These are phyloP conservation scores for Semibalanus balanoides DNA, from an alignment of 1,140 invertebrate genomes.

Conservation along the genomic window DNA sequence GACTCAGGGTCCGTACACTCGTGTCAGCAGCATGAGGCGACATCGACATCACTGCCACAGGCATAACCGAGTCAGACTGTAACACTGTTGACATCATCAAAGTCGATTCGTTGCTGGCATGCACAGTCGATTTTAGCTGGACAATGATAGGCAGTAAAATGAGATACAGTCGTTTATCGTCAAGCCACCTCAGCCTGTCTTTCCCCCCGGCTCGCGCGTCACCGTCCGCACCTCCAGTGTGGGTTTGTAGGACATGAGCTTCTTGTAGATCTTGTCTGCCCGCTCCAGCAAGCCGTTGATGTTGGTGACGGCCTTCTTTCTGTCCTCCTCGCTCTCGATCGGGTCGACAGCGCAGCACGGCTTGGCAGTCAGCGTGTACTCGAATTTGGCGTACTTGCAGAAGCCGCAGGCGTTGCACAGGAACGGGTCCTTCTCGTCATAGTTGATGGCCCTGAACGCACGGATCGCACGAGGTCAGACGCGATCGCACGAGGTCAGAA, in stretches of 20 bases:
- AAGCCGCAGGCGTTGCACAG: slow-evolving; percentile 96
- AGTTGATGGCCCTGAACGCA: slow-evolving; percentile 71
- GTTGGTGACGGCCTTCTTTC: slow-evolving; percentile 80
- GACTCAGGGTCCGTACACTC: no score
- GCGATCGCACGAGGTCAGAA: no score
- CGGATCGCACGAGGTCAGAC: no score
- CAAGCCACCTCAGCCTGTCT: slow-evolving; percentile 20
- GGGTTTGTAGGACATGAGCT: slow-evolving; percentile 75
- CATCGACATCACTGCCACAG: no score
- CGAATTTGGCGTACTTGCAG: slow-evolving; percentile 99
- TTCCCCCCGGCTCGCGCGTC: no score
- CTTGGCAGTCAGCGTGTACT: slow-evolving; percentile 73
- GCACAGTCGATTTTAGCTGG: no score
- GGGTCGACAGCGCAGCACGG: slow-evolving; percentile 91
- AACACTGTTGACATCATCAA: no score
- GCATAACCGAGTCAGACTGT: no score
- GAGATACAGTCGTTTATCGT: no score
- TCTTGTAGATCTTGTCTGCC: slow-evolving; percentile 84
- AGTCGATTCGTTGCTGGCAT: no score
- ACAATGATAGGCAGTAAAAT: no score
- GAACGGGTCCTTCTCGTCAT: slow-evolving; percentile 98
- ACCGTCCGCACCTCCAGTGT: slow-evolving; percentile 45
- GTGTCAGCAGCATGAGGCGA: no score
- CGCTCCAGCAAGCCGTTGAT: slow-evolving; percentile 85
- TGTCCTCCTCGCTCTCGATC: slow-evolving; percentile 91